Percentiles rank a stretch among this genome's conserved stretches.
phyloP scores from a whole-genome alignment of 2,113 vertebrate genomes.

The Helogale parvula region DNA sequence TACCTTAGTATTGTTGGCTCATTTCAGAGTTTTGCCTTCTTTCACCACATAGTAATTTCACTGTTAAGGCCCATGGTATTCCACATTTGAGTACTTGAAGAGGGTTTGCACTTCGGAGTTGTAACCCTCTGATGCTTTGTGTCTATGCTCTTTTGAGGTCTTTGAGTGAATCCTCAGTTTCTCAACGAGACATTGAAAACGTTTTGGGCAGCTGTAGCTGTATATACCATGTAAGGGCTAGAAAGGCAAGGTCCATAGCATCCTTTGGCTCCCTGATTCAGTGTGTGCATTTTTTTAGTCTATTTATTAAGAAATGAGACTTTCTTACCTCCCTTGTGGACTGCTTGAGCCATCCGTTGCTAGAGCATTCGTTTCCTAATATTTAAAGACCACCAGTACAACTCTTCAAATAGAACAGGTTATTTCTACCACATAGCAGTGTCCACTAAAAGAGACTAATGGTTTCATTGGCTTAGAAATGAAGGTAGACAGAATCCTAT shows the following conservation, averaged over 20 bases:
- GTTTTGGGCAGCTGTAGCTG: neutral
- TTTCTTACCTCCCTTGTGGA: neutral
- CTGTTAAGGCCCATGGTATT: neutral
- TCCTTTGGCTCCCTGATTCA: neutral
- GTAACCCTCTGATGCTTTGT: neutral
- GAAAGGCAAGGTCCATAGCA: neutral
- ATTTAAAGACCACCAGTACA: neutral
- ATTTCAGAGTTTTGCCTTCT: neutral
- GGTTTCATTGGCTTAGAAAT: neutral
- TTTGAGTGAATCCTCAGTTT: neutral
- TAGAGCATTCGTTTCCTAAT: neutral
- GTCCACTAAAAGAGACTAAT: neutral
- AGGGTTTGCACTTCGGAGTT: neutral
- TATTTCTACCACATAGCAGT: neutral
- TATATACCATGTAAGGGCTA: neutral
- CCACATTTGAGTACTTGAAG: neutral
- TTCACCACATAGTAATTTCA: neutral
- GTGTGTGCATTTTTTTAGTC: neutral
- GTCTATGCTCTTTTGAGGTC: neutral
- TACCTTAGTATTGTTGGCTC: neutral
- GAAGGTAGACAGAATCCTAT: neutral
- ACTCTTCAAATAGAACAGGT: neutral
- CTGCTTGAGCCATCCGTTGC: neutral
- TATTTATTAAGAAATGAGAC: neutral
- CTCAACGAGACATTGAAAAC: neutral